A percentile compares a stretch with the other conserved stretches of the same genome.
These are phyloP conservation scores for Tragelaphus buxtoni DNA, from an alignment of 2,113 vertebrate species.

Conservation along the genomic window DNA sequence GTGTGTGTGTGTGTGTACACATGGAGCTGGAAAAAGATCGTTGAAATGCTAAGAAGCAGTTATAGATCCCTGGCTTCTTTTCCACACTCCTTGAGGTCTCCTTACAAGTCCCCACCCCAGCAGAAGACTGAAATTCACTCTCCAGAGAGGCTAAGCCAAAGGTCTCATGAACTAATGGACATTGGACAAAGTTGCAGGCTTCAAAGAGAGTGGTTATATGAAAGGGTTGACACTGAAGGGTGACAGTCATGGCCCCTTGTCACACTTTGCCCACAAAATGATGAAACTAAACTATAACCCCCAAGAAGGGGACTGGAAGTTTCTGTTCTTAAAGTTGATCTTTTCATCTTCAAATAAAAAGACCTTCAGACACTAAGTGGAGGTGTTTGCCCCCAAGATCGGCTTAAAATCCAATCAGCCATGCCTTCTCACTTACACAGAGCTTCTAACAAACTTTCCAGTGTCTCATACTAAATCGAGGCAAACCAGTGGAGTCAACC, in stretches of 20 bases:
- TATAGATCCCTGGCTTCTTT: background rate
- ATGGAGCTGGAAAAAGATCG: background rate
- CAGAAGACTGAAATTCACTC: background rate
- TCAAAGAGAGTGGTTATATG: background rate
- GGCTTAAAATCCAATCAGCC: background rate
- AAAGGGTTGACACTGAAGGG: background rate
- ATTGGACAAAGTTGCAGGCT: background rate
- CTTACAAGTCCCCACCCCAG: background rate
- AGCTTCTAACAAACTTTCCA: background rate
- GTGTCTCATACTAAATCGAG: background rate
- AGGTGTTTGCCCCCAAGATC: background rate
- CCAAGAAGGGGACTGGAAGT: background rate
- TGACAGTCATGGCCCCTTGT: background rate
- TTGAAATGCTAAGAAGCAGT: background rate
- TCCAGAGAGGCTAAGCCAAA: background rate
- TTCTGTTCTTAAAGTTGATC: background rate
- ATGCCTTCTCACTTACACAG: background rate
- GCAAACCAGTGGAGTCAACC: background rate
- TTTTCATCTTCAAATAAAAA: background rate
- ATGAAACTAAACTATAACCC: background rate
- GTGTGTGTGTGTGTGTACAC: background rate
- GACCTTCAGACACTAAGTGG: background rate
- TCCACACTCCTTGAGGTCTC: background rate
- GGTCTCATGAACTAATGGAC: background rate
- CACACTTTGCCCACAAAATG: background rate